A percentile compares a stretch with the other conserved stretches of the same genome.
phyloP scores from a whole-genome alignment of 37 sponge, comb jelly and placozoan species.

The Crambe crambe region DNA sequence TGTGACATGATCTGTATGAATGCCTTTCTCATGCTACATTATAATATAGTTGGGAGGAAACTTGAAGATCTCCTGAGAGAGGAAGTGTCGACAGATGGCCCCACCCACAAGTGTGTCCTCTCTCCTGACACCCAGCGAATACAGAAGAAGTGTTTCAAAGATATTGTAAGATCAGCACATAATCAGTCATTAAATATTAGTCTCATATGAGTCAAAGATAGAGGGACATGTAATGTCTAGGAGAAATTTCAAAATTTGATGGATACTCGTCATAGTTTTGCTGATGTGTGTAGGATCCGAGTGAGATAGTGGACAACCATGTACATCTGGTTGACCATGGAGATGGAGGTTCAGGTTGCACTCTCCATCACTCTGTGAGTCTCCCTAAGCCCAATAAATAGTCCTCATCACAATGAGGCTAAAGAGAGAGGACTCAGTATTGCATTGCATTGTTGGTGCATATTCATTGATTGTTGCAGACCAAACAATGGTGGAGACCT shows the following conservation, averaged over 20 bases:
- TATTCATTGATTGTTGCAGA: no score
- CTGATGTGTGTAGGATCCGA: constrained; percentile 41
- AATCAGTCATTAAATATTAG: no score
- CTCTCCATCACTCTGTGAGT: constrained; percentile 57
- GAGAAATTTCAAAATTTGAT: no score
- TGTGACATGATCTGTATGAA: no score
- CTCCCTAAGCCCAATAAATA: no score
- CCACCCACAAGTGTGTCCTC: constrained; percentile 23
- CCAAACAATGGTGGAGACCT: constrained; percentile 69
- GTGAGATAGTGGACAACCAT: constrained; percentile 86
- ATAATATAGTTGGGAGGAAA: constrained; percentile 57
- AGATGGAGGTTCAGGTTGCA: constrained; percentile 69
- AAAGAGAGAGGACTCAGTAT: no score
- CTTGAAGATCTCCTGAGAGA: constrained; percentile 72
- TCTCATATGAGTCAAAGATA: no score
- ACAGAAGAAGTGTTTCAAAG: constrained; percentile 43
- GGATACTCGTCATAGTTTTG: no score
- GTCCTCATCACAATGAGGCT: no score
- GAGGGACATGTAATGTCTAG: no score
- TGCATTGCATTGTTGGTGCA: no score
- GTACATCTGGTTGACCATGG: constrained; percentile 85
- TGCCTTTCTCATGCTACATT: no score
- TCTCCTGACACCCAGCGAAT: constrained; percentile 27
- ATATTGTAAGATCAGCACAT: constrained; percentile 65
- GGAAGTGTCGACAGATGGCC: not conserved